Evolutionary conservation across 2,113 vertebrate genomes (phyloP), one percentile per base, ranked within the genome.

Genomic region (Oncorhynchus clarkii): DNA sequence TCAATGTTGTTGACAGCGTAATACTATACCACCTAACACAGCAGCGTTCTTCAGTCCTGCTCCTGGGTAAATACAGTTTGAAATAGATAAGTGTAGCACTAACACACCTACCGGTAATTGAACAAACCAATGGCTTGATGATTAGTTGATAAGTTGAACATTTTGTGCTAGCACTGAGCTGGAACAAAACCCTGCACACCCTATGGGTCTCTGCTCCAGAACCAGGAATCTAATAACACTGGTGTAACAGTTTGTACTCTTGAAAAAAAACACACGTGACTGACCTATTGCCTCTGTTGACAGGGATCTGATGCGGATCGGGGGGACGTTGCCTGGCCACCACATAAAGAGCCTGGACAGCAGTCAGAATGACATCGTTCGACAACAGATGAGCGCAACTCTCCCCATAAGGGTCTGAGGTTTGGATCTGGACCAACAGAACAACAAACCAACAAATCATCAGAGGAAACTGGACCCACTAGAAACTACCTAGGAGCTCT

Each of bases 381-480:
- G 92, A 72, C 90, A 93, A 78, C 92, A 93, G 82, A 93, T 94
- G 93, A 94, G 93, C 89, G 92, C 93, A 86, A 94, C 93, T 29
- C 92, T 94, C 71, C 93, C 93, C 70, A 93, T 94, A 84, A 73
- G 91, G 73, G 91, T 92, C 82, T 92, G 83, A 92, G 82, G 39
- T 45, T 45, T 45, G 39, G 9, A 45, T 45, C 39, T 45, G 39
- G 39, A 24, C 5, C n/a, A n/a, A 54, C 49, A 80, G 20, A n/a
- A 67, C 65, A 1, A 67, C 22, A 67, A 27, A 67, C 13, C 11
- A 18, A 14, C 65, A 67, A 31, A 54, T 5, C 51, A 5, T 4
- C 51, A 18, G 13, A 3, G 51, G 51, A 54, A 54, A 62, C 59
- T 34, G 8, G 66, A 74, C 73, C 1, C 16, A 71, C 22, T 29